phyloP scores from a whole-genome alignment of 2,888 invertebrate species.

The Ophion ellenae region DNA sequence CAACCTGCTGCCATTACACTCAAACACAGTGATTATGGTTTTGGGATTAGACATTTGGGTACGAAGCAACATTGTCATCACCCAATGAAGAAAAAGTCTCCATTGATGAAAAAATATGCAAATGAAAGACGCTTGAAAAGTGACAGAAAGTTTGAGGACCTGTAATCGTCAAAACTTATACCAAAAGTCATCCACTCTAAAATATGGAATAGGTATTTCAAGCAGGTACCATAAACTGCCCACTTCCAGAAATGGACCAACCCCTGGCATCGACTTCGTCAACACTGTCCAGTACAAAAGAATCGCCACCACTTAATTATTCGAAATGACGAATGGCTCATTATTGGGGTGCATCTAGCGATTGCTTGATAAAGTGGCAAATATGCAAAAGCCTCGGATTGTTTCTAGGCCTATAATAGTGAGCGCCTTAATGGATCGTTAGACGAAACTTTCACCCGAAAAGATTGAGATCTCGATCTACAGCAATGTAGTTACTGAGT shows the following conservation, averaged over 20 bases:
- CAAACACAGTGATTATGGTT: no score
- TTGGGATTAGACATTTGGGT: no score
- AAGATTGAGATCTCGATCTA: conserved; percentile 55
- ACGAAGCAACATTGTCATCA: no score
- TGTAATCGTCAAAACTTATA: no score
- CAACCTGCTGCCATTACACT: no score
- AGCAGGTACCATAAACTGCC: background rate
- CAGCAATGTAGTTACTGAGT: conserved; percentile 43
- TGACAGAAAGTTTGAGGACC: no score
- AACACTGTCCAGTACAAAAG: background rate
- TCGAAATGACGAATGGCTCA: background rate
- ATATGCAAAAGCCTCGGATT: background rate
- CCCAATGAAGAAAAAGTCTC: no score
- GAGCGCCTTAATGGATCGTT: conserved; percentile 25
- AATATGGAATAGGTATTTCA: background rate
- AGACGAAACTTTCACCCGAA: conserved; percentile 47
- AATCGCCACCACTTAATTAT: background rate
- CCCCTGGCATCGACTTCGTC: background rate
- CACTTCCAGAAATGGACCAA: background rate
- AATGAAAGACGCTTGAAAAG: no score
- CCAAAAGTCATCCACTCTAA: background rate
- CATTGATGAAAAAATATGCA: no score
- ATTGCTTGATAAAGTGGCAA: background rate
- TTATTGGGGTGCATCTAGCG: background rate
- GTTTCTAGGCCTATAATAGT: background rate